Evolutionary conservation across 2,797 vertebrate species (phyloP), one percentile per base, ranked within the genome.

Genomic region (Gymnodraco acuticeps): DNA sequence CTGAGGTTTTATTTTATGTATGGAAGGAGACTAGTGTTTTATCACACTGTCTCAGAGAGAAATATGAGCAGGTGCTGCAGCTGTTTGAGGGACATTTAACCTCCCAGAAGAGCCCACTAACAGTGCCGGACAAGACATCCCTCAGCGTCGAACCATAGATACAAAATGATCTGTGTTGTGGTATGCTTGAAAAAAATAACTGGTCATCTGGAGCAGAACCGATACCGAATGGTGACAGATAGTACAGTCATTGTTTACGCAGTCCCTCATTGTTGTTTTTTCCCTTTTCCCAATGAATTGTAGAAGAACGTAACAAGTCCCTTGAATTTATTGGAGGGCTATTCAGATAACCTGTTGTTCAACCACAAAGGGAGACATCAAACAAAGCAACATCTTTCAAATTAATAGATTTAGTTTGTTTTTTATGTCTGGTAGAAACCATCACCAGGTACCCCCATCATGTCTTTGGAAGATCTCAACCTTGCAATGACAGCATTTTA

Each of bases 31-130:
- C 58, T 81, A 56, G 66, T 64, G 69, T 89, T 92, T 92, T 89
- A 91, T 90, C 63, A 67, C 72, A 55, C 75, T 55, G 84, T 87
- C 87, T 87, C 55, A 19, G 64, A 73, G 73, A 88, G 89, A 90
- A 92, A 92, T 84, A 82, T 78, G 81, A 89, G 81, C 88, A 88
- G 82, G 82, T 86, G 73, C 78, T 77, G 87, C 82, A 78, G 85
- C 70, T 87, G 78, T 83, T 69, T 81, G 75, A 88, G 69, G 73
- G 73, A 64, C 79, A 73, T 79, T 86, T 72, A 82, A 89, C 77
- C 71, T 87, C 87, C 73, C 75, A 76, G 75, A 76, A 64, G 84
- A 89, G 61, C 31, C 69, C 23, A 12, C 64, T 62, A 45, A 77
- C 59, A 42, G 77, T 15, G 59, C 41, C 33, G 67, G 64, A 81